Percentiles rank a stretch among this genome's conserved stretches.
These are phyloP conservation scores for Zoanthus gigantus DNA, from an alignment of 92 coral and sea anemone genomes.

Conservation along the genomic window DNA sequence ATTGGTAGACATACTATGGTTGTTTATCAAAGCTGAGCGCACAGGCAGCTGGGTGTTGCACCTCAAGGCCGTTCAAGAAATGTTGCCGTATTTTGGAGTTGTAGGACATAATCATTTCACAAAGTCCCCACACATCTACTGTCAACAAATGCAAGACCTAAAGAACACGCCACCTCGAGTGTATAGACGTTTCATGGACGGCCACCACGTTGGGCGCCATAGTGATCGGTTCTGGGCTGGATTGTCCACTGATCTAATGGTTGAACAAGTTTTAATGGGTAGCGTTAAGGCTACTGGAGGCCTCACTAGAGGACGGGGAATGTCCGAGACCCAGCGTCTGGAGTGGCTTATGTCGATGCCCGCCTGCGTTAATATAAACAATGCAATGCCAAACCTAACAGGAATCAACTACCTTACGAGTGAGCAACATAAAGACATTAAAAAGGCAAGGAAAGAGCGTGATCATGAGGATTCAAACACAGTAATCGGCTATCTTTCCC, in stretches of 20 bases:
- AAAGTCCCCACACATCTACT: conserved; percentile 46
- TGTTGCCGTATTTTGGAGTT: conserved; percentile 32
- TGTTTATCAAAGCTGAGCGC: conserved; percentile 50
- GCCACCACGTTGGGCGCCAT: conserved; percentile 46
- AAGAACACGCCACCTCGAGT: not conserved
- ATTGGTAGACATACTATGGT: conserved; percentile 41
- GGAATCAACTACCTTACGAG: conserved; percentile 41
- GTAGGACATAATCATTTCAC: conserved; percentile 48
- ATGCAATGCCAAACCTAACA: conserved; percentile 52
- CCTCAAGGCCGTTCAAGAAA: not conserved
- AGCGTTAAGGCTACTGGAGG: conserved; percentile 51
- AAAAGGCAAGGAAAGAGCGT: not conserved
- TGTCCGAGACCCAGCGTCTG: conserved; percentile 42
- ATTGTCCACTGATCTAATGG: conserved; percentile 47
- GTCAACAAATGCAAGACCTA: conserved; percentile 51
- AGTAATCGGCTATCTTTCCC: not conserved
- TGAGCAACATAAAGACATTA: conserved; percentile 49
- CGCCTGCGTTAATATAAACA: conserved; percentile 12
- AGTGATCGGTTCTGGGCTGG: conserved; percentile 64
- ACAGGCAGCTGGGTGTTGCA: conserved; percentile 52
- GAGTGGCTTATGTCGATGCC: conserved; percentile 33
- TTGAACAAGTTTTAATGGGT: conserved; percentile 60
- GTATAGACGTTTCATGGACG: conserved; percentile 20
- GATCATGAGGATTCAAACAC: not conserved
- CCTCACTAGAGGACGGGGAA: conserved; percentile 51